Conservation (phyloP, 2,888 invertebrate species). For the Lasioglossum lativentre region DNA sequence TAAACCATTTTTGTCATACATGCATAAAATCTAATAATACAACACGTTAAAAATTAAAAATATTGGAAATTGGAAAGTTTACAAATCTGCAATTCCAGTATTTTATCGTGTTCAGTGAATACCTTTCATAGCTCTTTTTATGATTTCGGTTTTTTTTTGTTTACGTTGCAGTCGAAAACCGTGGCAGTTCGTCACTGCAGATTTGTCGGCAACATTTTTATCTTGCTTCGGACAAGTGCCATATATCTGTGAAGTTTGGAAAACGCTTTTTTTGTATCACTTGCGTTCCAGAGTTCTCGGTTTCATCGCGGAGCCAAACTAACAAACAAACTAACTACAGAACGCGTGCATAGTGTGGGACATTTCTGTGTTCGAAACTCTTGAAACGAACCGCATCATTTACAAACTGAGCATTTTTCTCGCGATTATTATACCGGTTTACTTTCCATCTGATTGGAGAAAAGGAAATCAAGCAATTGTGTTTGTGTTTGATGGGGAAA, state of each 20-base stretch:
- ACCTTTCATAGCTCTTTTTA: not conserved
- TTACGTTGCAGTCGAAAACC: not conserved
- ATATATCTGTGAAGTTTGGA: not conserved
- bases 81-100: too few relatives aligned
- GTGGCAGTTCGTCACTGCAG: not conserved
- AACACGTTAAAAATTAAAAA: too few relatives aligned
- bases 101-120: too few relatives aligned
- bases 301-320: constrained; percentile 15
- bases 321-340: not conserved
- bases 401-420: not conserved
- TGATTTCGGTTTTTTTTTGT: not conserved
- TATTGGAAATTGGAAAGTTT: too few relatives aligned
- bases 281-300: not conserved
- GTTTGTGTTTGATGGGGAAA: not conserved
- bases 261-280: not conserved
- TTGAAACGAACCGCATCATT: not conserved
- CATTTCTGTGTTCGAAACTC: not conserved
- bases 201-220: not conserved
- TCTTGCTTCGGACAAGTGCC: not conserved
- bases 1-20: too few relatives aligned
- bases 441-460: not conserved
- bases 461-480: not conserved
- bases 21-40: too few relatives aligned
- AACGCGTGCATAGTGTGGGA: not conserved
- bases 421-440: not conserved